phyloP scores from a whole-genome alignment of 2,888 invertebrate genomes.

The Periphyllus acericola region DNA sequence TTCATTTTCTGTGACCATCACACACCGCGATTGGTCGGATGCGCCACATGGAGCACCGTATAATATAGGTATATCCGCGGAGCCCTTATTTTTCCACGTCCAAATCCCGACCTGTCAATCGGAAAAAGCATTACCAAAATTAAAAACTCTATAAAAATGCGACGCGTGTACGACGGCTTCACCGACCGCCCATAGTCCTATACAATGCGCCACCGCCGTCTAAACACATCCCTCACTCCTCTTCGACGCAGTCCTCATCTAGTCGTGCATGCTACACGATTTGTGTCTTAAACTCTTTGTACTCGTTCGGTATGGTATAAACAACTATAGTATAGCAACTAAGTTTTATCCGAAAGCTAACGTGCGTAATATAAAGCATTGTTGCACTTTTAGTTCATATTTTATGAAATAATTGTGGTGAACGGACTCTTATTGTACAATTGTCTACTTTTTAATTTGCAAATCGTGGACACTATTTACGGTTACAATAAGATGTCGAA shows the following conservation, averaged over 20 bases:
- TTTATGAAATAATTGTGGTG: no score
- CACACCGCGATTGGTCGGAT: slow-evolving; percentile 20
- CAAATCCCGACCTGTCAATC: slow-evolving; percentile 41
- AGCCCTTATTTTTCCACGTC: not conserved
- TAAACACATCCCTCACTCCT: not conserved
- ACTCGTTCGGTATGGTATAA: not conserved
- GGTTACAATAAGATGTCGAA: no score
- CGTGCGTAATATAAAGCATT: not conserved
- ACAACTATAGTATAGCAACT: not conserved
- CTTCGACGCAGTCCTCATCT: not conserved
- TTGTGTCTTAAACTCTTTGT: slow-evolving; percentile 13
- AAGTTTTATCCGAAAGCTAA: not conserved
- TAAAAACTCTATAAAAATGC: slow-evolving; percentile 29
- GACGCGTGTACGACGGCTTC: not conserved
- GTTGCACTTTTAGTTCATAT: no score
- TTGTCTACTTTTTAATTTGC: no score
- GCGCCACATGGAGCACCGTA: not conserved
- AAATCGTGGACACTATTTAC: no score
- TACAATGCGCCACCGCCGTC: not conserved
- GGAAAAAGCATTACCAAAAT: slow-evolving; percentile 41
- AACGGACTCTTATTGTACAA: no score
- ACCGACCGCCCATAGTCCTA: not conserved
- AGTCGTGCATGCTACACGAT: not conserved
- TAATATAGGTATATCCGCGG: no score
- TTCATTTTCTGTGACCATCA: not conserved